A percentile compares a stretch with the other conserved stretches of the same genome.
phyloP scores from a whole-genome alignment of 2,113 vertebrate genomes.

The Lophura nycthemera region DNA sequence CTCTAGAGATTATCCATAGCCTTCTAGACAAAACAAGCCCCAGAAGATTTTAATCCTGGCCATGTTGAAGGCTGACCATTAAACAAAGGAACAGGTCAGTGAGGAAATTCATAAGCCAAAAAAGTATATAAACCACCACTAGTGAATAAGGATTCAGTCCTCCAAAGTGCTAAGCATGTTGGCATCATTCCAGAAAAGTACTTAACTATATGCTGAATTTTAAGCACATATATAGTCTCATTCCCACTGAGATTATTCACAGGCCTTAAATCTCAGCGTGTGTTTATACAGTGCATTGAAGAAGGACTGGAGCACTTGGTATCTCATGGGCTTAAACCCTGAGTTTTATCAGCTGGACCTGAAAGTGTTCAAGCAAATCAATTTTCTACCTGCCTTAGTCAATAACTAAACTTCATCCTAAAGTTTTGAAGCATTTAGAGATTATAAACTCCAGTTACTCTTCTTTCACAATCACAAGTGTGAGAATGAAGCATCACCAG shows the following conservation, averaged over 20 bases:
- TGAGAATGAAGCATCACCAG: neutral
- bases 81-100: conserved; percentile 57
- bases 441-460: neutral
- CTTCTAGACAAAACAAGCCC: conserved; percentile 64
- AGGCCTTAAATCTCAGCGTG: conserved; percentile 1
- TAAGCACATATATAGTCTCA: conserved; percentile 51
- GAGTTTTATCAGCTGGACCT: neutral
- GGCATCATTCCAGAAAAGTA: conserved; percentile 29
- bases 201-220: conserved; percentile 61
- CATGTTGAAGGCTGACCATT: neutral
- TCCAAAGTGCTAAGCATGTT: conserved; percentile 27
- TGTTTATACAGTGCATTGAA: neutral
- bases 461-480: neutral
- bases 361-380: neutral
- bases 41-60: conserved; percentile 62
- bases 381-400: neutral
- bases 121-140: conserved; percentile 27
- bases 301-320: neutral
- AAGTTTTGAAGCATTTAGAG: neutral
- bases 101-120: conserved; percentile 31
- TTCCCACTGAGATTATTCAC: conserved; percentile 45
- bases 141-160: conserved; percentile 22
- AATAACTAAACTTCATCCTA: neutral
- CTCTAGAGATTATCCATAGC: conserved; percentile 54
- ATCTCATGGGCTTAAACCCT: neutral